A percentile compares a stretch with the other conserved stretches of the same genome.
These are phyloP conservation scores for Caenorhabditis latens DNA, from an alignment of 1,140 invertebrate species.

Conservation along the genomic window DNA sequence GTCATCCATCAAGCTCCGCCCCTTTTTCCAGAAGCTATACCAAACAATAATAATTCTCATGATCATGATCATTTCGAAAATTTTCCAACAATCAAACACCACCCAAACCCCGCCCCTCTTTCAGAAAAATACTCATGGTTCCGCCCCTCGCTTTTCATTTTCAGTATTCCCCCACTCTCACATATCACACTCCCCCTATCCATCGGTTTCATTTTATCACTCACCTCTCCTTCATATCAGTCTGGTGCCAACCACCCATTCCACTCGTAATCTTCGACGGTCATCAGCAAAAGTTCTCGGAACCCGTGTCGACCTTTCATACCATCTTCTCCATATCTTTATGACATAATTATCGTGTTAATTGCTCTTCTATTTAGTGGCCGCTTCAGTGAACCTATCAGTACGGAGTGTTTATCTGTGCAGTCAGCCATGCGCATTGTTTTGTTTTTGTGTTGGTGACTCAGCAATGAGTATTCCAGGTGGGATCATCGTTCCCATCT, in stretches of 20 bases:
- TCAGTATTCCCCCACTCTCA: no score
- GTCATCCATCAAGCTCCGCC: no score
- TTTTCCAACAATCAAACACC: no score
- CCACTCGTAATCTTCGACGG: not conserved
- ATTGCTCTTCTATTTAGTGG: conserved; percentile 7
- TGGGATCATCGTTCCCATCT: no score
- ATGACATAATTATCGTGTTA: conserved; percentile 51
- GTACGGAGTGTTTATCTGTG: not conserved
- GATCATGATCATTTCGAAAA: no score
- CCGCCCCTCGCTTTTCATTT: no score
- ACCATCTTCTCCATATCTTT: conserved; percentile 21
- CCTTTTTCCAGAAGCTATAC: no score
- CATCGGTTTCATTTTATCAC: not conserved
- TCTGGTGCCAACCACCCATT: not conserved
- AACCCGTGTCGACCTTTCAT: conserved; percentile 3
- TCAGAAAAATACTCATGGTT: no score
- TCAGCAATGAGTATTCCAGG: no score
- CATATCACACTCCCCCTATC: not conserved
- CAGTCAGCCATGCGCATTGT: not conserved
- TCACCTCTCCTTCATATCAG: not conserved
- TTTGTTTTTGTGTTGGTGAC: not conserved
- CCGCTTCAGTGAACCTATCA: not conserved
- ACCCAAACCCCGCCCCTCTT: no score
- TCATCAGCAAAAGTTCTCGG: conserved; percentile 13
- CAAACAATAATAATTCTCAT: no score